Conservation (phyloP, 2,113 vertebrate species). For the Oophaga pumilio region DNA sequence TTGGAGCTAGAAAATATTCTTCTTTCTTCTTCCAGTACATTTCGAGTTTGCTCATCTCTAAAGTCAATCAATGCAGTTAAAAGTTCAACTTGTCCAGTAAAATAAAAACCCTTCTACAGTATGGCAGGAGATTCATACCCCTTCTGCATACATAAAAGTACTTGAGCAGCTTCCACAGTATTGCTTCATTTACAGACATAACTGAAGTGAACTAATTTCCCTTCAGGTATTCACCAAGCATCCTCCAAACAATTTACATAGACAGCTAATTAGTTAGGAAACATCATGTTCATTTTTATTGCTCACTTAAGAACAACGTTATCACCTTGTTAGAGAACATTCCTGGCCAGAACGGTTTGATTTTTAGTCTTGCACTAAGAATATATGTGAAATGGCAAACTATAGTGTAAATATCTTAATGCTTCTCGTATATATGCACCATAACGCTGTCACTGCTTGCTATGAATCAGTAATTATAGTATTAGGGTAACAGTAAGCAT, state of each 20-base stretch:
- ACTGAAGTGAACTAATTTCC: not conserved
- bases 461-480: not conserved
- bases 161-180: not conserved
- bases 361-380: conserved; percentile 4
- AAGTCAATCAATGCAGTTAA: too few relatives aligned
- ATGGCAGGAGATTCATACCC: too few relatives aligned
- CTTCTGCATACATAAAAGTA: not conserved
- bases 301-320: conserved; percentile 44
- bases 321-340: conserved; percentile 51
- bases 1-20: too few relatives aligned
- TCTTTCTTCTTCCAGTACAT: too few relatives aligned
- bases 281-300: conserved; percentile 51
- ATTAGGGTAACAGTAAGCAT: not conserved
- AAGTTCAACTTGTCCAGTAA: too few relatives aligned
- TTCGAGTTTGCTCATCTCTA: too few relatives aligned
- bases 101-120: too few relatives aligned
- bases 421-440: not conserved
- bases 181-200: not conserved
- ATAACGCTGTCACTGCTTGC: not conserved
- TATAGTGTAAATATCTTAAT: not conserved
- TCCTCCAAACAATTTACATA: conserved; percentile 35
- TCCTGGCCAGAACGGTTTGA: conserved; percentile 19
- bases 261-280: conserved; percentile 45
- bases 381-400: not conserved
- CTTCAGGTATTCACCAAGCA: conserved; percentile 8